These are phyloP conservation scores for Tyto alba DNA, from an alignment of 2,113 vertebrate species.

Conservation along the genomic window DNA sequence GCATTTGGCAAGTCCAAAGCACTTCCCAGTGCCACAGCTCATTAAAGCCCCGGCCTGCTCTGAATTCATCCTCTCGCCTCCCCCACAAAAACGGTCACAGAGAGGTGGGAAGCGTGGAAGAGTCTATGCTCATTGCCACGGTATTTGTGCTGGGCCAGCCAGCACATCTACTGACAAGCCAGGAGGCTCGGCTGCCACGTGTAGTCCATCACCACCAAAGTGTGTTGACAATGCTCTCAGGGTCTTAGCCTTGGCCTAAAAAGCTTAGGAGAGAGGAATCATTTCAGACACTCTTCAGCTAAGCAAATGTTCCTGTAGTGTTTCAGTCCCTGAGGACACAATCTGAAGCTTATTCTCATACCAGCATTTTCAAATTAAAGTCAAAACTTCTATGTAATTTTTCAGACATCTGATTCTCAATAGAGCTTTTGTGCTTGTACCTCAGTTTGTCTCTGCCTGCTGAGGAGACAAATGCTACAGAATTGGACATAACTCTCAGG, in stretches of 20 bases:
- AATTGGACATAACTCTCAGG: neutral
- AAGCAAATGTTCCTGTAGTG: neutral
- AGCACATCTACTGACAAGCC: neutral
- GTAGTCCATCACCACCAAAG: neutral
- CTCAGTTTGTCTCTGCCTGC: neutral
- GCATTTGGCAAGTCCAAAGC: neutral
- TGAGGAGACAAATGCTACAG: neutral
- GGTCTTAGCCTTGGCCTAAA: neutral
- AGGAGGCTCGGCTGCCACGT: neutral
- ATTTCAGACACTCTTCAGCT: neutral
- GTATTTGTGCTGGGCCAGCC: neutral
- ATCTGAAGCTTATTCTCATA: neutral
- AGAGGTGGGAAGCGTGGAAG: neutral
- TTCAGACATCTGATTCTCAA: neutral
- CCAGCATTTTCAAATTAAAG: neutral
- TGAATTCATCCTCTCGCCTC: neutral
- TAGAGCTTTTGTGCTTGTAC: neutral
- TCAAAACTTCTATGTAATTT: neutral
- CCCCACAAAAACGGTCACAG: neutral
- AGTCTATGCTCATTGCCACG: neutral
- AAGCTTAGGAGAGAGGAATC: neutral
- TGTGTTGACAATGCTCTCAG: neutral
- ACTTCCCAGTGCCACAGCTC: neutral
- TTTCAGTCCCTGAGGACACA: neutral
- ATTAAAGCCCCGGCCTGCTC: neutral